Base-by-base conservation (phyloP, 2,797 vertebrate species). In the Girardinus metallicus region DNA sequence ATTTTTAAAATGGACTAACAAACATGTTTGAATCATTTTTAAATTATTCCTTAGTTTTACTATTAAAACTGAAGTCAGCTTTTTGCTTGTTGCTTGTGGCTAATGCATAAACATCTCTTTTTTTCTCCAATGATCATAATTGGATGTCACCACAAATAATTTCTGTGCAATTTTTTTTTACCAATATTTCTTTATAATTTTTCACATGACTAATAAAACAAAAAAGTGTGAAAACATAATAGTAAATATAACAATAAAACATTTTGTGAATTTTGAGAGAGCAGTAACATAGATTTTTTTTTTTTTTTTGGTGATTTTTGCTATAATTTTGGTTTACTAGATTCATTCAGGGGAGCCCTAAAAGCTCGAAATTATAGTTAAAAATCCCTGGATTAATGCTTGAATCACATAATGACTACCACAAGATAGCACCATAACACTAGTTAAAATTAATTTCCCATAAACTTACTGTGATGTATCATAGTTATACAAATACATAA, bases 401-500 rank as follows among this genome's bases (percentile, higher is more conserved):
- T 29, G n/a, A 75, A 7, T 31, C 39, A 53, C 23, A 41, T 7
- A 2, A 76, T 64, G 15, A 74, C 80, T 74, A 66, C 68, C 74
- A 76, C 51, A 74, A 44, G 51, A 71, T 57, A 76, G 53, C 47
- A 76, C 44, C 15, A 76, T 78, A 77, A 39, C n/a, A 60, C 16
- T 73, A n/a, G 7, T 80, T 84, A 29, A 60, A 60, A 60, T 62
- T 62, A 7, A 15, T 31, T 34, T 34, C 29, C 2, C 12, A 21
- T 21, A 64, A 34, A 64, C 5, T 8, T 64, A 16, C 8, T 29
- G 29, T 10, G 29, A 7, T 31, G 46, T 34, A 47, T 18, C 3
- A 12, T 36, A 15, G 18, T 60, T 72, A 55, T 29, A 53, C 16
- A 21, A 64, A 15, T 31, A 16, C 16, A 21, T 64, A 21, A 18